phyloP scores from a whole-genome alignment of 2,797 vertebrate genomes.

The Echiichthys vipera region DNA sequence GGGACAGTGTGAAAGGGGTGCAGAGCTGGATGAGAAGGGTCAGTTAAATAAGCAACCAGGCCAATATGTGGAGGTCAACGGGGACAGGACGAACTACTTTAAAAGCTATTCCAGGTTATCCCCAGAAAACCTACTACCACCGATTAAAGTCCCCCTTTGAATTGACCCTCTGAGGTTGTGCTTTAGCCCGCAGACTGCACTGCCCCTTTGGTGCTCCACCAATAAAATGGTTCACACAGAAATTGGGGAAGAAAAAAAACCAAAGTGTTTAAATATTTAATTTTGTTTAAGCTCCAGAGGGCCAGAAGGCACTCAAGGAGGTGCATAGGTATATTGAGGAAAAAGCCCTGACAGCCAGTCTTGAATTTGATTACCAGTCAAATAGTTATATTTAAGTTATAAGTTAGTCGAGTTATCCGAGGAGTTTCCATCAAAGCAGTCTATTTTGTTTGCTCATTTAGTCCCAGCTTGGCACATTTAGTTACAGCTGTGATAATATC shows the following conservation, averaged over 20 bases:
- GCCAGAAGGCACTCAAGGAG: background rate
- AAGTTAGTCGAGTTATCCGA: background rate
- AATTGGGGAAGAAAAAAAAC: background rate
- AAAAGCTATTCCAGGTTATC: background rate
- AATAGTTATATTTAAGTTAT: background rate
- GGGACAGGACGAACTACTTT: constrained; percentile 17
- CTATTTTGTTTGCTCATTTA: constrained; percentile 10
- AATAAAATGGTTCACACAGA: background rate
- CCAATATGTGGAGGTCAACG: constrained; percentile 16
- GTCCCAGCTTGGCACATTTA: constrained; percentile 6
- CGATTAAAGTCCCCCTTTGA: background rate
- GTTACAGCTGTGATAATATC: constrained; percentile 56
- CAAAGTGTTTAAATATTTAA: constrained; percentile 12
- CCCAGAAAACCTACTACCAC: background rate
- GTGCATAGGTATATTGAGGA: background rate
- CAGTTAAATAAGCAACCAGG: constrained; percentile 42
- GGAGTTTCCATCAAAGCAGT: background rate
- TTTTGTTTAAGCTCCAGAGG: constrained; percentile 6
- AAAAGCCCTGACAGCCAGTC: background rate
- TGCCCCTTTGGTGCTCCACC: background rate
- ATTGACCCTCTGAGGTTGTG: background rate
- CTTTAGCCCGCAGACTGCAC: background rate
- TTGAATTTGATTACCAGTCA: constrained; percentile 4
- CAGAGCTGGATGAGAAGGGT: constrained; percentile 26
- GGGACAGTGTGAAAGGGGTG: constrained; percentile 34